Evolutionary conservation across 2,888 invertebrate genomes (phyloP), one percentile per base, ranked within the genome.

Genomic region (Mantis religiosa): DNA sequence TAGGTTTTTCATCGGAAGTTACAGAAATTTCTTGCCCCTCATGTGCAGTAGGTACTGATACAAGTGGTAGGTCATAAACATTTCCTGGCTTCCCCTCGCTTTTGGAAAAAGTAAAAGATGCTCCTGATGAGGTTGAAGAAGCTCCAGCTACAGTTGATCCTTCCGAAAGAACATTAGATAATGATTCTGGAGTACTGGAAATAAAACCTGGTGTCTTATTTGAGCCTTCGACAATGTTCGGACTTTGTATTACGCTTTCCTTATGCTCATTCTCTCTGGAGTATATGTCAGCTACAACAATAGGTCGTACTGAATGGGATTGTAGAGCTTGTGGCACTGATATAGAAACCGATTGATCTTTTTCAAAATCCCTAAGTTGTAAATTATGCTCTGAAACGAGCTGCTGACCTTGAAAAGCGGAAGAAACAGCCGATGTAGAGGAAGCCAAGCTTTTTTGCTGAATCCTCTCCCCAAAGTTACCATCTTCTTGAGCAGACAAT

Each of bases 281-380:
- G 41, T 84, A 54, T 15, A 84, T 34, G 28, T 90, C 90, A 54
- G 89, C 87, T 9, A 91, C 91, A n/a, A 91, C 88, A 83, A 91
- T 91, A 14, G 91, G 90, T 90, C 90, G 90, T 27, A 90, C 88
- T 30, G 83, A 81, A 27, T 71, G 20, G 54, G 54, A 71, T 20
- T 71, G 54, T 1, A 71, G 54, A 20, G 6, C 4, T 20, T 71
- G 54, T 71, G 54, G 20, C 20, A 3, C 20, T 6, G 54, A 20
- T 71, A 20, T 71, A 20, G 54, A 71, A 20, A 71, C 54, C 0
- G 54, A 20, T 20, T 71, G 20, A 20, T 71, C 54, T 71, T 20
- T 14, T 1, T 20, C 54, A 8, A 71, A 20, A 4, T 71, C 1
- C 6, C 20, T 71, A 25, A 20, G 54, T 20, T 71, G 15, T 15